phyloP scores from a whole-genome alignment of 2,797 vertebrate species.

The Apodemus agrarius region DNA sequence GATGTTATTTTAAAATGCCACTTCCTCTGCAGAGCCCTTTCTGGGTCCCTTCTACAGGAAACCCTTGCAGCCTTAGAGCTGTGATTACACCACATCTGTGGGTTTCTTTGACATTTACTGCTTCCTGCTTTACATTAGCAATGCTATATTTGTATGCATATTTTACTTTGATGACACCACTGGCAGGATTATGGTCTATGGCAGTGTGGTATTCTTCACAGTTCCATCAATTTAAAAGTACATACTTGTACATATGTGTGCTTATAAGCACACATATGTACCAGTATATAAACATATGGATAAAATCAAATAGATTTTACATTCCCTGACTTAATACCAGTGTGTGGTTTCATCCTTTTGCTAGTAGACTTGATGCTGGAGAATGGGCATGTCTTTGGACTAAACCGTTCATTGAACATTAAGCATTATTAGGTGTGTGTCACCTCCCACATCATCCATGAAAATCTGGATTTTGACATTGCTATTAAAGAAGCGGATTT shows the following conservation, averaged over 20 bases:
- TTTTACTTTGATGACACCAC: conserved; percentile 49
- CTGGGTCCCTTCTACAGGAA: conserved; percentile 61
- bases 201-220: neutral
- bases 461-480: neutral
- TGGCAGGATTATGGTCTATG: neutral
- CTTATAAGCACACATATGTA: neutral
- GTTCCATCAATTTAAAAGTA: neutral
- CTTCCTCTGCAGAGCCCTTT: conserved; percentile 43
- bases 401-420: neutral
- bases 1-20: conserved; percentile 37
- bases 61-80: neutral
- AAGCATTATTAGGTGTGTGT: neutral
- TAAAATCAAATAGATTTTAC: neutral
- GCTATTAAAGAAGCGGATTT: neutral
- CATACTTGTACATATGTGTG: too few relatives aligned
- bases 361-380: neutral
- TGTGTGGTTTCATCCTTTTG: neutral
- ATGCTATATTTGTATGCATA: neutral
- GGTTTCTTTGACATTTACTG: conserved; percentile 72
- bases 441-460: neutral
- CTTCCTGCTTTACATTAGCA: conserved; percentile 63
- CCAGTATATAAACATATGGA: neutral
- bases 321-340: neutral
- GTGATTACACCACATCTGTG: conserved; percentile 49
- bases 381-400: neutral